These are phyloP conservation scores for Agrilus mali DNA, from an alignment of 2,888 invertebrate species.

Conservation along the genomic window DNA sequence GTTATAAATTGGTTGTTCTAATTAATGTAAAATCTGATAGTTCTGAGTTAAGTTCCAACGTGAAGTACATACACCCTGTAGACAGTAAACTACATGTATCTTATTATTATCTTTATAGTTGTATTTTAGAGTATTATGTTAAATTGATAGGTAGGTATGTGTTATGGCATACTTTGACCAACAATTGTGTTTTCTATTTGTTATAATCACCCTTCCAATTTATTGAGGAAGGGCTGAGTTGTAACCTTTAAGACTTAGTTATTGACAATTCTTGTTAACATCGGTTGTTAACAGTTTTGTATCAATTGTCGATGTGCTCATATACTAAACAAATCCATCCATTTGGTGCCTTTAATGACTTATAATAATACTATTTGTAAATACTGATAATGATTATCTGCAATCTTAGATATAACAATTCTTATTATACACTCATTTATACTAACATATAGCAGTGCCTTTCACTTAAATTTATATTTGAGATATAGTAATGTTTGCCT, in stretches of 20 bases:
- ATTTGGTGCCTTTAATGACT: conserved; percentile 32
- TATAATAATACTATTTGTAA: conserved; percentile 18
- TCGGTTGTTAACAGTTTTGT: conserved; percentile 6
- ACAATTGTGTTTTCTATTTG: neutral
- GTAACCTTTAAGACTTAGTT: conserved; percentile 5
- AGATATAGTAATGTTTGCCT: neutral
- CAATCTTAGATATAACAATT: conserved; percentile 10
- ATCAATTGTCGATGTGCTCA: conserved; percentile 26
- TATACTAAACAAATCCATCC: conserved; percentile 32
- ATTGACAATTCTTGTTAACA: conserved; percentile 10
- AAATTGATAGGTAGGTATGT: conserved; percentile 4
- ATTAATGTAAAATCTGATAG: too few relatives aligned
- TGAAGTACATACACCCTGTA: too few relatives aligned
- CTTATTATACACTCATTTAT: conserved; percentile 17
- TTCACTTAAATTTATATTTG: conserved; percentile 10
- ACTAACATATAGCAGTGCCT: conserved; percentile 25
- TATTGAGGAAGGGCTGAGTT: conserved; percentile 4
- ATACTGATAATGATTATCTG: conserved; percentile 24
- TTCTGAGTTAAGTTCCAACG: too few relatives aligned
- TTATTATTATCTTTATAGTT: conserved; percentile 9
- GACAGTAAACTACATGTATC: too few relatives aligned
- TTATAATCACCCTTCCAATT: too few relatives aligned
- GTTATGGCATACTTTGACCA: conserved; percentile 4
- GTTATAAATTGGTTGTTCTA: too few relatives aligned
- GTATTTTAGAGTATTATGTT: conserved; percentile 6